phyloP scores from a whole-genome alignment of 2,113 vertebrate species.

The Erythrocercus mccallii region DNA sequence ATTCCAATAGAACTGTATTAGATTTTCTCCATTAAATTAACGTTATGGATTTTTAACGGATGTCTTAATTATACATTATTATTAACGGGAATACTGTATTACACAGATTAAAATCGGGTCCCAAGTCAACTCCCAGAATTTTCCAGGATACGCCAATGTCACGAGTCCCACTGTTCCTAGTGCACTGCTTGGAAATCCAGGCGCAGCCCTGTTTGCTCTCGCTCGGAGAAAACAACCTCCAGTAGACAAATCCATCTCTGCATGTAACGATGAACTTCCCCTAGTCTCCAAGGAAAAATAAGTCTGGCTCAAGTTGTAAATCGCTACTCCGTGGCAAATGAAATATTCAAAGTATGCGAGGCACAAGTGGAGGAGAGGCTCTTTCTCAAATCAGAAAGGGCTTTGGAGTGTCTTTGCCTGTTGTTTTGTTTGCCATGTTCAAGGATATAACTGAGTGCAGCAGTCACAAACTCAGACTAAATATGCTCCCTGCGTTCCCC shows the following conservation, averaged over 20 bases:
- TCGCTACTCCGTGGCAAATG: constrained; percentile 31
- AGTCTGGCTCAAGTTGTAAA: constrained; percentile 60
- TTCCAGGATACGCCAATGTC: constrained; percentile 62
- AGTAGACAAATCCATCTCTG: constrained; percentile 58
- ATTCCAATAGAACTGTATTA: constrained; percentile 87
- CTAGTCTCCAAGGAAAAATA: constrained; percentile 62
- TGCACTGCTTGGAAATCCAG: constrained; percentile 41
- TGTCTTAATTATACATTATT: constrained; percentile 86
- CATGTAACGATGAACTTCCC: constrained; percentile 59
- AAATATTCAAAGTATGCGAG: constrained; percentile 44
- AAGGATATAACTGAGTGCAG: background rate
- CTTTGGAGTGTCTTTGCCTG: constrained; percentile 25
- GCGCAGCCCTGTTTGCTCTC: constrained; percentile 6
- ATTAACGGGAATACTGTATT: constrained; percentile 84
- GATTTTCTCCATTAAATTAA: constrained; percentile 89
- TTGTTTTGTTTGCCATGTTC: background rate
- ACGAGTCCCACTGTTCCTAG: constrained; percentile 29
- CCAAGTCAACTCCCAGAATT: constrained; percentile 70
- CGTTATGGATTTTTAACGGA: constrained; percentile 88
- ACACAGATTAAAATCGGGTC: constrained; percentile 78
- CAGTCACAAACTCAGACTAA: constrained; percentile 16
- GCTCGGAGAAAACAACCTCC: constrained; percentile 24
- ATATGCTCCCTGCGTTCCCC: background rate
- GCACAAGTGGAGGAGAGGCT: constrained; percentile 30
- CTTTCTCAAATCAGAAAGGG: constrained; percentile 36